Base-by-base conservation (phyloP, 2,113 vertebrate species). In the Melanerpes aurifrons region DNA sequence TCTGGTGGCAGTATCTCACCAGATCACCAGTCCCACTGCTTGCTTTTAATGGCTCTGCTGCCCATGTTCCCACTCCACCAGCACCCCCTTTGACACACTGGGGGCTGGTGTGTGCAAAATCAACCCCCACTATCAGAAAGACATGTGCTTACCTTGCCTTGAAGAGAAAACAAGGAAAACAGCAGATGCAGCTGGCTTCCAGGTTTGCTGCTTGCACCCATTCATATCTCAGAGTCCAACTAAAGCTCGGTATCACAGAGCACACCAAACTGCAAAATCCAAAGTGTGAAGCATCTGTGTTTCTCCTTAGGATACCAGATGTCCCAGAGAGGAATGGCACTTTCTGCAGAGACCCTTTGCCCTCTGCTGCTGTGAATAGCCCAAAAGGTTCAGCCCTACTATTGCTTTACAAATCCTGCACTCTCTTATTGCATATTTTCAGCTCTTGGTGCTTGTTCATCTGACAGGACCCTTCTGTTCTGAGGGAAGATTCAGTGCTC, bases 241-340 rank as follows among this genome's bases (percentile, higher is more conserved):
- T 87, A 67, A 80, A 83, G 40, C 83, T 77, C 21, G 19, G 22
- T 6, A 20, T 43, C 79, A 37, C 54, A 88, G 32, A 70, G 53
- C 22, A 77, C 81, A 64, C 15, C 31, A n/a, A 91, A 70, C 9
- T 12, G 12, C 31, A 16, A 0, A 1, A 63, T 57, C 16, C 40
- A 67, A 61, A 58, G 45, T 7, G 10, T 48, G 72, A 37, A 73
- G 22, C 21, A 21, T 32, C 75, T 48, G 15, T 53, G 45, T 24
- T 86, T 48, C 66, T 89, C 37, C 62, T 77, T 28, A 18, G 57
- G 61, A 85, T 81, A 77, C 13, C 1, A 2, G 35, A 11, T 21
- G 21, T 62, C 8, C 67, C 1, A 4, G n/a, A 69, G 45, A 82
- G 26, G 29, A 63, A 43, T 0, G 1, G 19, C 1, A 2, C 26